A percentile compares a stretch with the other conserved stretches of the same genome.
Conservation (phyloP, 2,113 vertebrate species). For the Mustela nigripes region DNA sequence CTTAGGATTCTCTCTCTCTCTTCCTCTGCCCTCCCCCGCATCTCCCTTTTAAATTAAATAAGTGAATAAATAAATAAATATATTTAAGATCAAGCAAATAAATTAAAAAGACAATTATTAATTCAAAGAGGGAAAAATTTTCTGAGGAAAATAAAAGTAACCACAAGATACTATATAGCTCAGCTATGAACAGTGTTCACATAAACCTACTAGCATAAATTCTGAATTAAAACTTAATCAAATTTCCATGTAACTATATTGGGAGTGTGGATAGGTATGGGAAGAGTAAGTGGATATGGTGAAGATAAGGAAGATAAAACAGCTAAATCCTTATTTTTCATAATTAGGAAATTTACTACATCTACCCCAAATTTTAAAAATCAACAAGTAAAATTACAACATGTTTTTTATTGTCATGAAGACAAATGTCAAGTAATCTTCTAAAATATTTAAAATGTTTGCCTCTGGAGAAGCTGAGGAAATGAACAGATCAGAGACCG, state of each 20-base stretch:
- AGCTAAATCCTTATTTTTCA: constrained; percentile 3
- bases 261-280: not conserved
- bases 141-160: not conserved
- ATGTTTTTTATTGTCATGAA: not conserved
- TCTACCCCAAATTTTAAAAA: constrained; percentile 33
- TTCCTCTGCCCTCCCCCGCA: not conserved
- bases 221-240: not conserved
- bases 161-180: not conserved
- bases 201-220: not conserved
- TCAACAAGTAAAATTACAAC: not conserved
- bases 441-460: constrained; percentile 26
- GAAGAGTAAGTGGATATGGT: not conserved
- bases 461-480: not conserved
- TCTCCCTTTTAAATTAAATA: not conserved
- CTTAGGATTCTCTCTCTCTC: not conserved
- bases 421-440: constrained; percentile 1
- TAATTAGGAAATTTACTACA: not conserved
- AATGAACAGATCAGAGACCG: not conserved
- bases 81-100: not conserved
- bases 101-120: not conserved
- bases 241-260: not conserved
- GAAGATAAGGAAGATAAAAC: not conserved
- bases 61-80: not conserved
- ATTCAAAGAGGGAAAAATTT: not conserved
- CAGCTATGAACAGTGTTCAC: not conserved